Conservation (phyloP, 2,113 vertebrate genomes). For the Xerus inauris region DNA sequence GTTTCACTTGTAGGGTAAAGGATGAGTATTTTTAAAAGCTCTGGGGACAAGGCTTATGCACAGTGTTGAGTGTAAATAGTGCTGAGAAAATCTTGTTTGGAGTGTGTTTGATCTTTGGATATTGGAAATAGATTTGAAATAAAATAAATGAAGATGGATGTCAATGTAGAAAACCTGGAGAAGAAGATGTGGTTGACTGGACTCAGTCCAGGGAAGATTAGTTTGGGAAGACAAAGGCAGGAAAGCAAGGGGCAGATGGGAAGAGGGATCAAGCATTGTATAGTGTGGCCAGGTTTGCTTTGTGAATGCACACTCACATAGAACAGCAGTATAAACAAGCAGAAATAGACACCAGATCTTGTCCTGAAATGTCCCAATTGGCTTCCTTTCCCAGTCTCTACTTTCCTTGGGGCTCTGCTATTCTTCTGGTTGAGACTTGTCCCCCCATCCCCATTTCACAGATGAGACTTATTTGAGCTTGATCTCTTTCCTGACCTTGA, state of each 20-base stretch:
- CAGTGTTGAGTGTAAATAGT: no score
- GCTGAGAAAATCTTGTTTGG: background rate
- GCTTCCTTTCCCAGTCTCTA: background rate
- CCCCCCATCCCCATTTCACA: background rate
- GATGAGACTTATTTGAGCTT: background rate
- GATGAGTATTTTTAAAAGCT: background rate
- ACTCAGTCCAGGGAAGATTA: background rate
- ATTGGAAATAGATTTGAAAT: background rate
- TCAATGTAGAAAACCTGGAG: background rate
- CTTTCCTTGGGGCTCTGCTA: background rate
- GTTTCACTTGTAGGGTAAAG: background rate
- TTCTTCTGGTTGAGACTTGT: background rate
- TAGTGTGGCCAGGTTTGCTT: background rate
- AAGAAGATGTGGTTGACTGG: background rate
- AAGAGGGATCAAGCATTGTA: background rate
- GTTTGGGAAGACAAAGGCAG: no score
- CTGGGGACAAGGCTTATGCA: background rate
- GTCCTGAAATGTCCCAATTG: fast-evolving
- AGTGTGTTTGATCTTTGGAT: background rate
- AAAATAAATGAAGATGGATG: background rate
- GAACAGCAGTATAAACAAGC: background rate
- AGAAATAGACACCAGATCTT: background rate
- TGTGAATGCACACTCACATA: background rate
- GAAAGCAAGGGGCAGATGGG: background rate
- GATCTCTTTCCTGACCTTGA: background rate